Base-by-base conservation (phyloP, 2,797 vertebrate species). In the Danionella dracula region DNA sequence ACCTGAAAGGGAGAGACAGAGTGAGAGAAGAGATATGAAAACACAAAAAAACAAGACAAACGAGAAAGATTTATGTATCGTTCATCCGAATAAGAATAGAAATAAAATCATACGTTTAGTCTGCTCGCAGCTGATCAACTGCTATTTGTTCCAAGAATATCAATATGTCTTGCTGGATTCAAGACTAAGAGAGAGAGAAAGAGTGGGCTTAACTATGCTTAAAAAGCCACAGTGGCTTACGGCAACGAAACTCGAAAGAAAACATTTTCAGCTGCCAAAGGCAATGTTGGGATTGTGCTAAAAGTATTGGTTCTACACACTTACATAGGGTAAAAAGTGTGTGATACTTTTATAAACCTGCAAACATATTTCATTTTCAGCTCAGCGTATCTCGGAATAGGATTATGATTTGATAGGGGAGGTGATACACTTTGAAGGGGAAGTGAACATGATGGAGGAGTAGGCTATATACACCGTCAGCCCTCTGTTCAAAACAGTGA, bases 1-100 rank as follows among this genome's bases (percentile, higher is more conserved):
- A 57, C 79, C 88, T 91, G 85, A 44, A 37, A 48, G 8, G 50
- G 29, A 55, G n/a, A 69, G 44, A 60, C 7, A 41, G 58, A 41
- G 41, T 23, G 12, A 53, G 15, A 65, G n/a, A n/a, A n/a, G 13
- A 68, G 2, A 51, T 37, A 58, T 19, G 53, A 27, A 55, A 42
- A 32, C 5, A 46, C 20, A 66, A 40, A 73, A 61, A 53, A 79
- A 78, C 68, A 55, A 76, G 73, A 74, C 76, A 79, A 84, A 84
- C 72, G 35, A 32, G 76, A 50, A n/a, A n/a, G 68, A 68, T 27
- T 42, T 77, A 85, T 89, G 80, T 87, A 86, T 83, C 87, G 87
- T 86, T 84, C 57, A 72, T 74, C 74, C 68, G 83, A 83, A 86
- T 82, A 83, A 82, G 76, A 62, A 66, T 42, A 78, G 78, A 68